Base-by-base conservation (phyloP, 1,140 invertebrate genomes). In the Lethocerus indicus region DNA sequence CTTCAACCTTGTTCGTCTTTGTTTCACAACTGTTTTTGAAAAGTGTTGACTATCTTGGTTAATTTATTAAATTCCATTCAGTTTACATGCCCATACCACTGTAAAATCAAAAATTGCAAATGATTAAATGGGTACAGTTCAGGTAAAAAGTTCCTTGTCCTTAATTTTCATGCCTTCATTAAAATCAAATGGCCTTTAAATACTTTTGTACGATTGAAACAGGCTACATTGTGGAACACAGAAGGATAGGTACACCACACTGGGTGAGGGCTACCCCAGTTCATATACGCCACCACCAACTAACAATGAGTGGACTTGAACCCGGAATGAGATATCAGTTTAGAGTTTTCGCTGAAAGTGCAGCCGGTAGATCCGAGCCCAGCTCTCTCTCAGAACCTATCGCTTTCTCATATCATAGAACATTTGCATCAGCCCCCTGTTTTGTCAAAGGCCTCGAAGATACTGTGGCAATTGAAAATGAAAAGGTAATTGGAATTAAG, bases 271-370 rank as follows among this genome's bases (percentile, higher is more conserved):
- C 83, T 1, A 76, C 79, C 7, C 77, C 83, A 7, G 70, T 72
- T 21, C 65, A 83, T 2, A 78, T 86, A 4, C 63, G 67, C 3
- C 70, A 74, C 26, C 76, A 79, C 0, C 81, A 87, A 61, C 67
- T 87, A 9, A 75, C 79, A 16, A 67, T 89, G 16, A 78, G 75
- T 50, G 83, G 83, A 24, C 68, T 90, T 13, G 81, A 86, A 57
- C 83, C 84, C 0, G 88, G 87, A 47, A 85, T 84, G 71, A 72
- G 83, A 37, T 94, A 94, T 63, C 81, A 87, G 61, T 92, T 92
- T 67, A 72, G 90, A 32, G 81, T 93, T 0, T 79, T 78, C 43
- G 88, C 91, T 0, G 76, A 91, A 60, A 94, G 93, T 64, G 75
- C 78, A 14, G 72, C 83, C 0, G 89, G 89, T 0, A 65, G 78